Evolutionary conservation across 2,888 invertebrate species (phyloP), one percentile per base, ranked within the genome.

Genomic region (Protodeltote pygarga): DNA sequence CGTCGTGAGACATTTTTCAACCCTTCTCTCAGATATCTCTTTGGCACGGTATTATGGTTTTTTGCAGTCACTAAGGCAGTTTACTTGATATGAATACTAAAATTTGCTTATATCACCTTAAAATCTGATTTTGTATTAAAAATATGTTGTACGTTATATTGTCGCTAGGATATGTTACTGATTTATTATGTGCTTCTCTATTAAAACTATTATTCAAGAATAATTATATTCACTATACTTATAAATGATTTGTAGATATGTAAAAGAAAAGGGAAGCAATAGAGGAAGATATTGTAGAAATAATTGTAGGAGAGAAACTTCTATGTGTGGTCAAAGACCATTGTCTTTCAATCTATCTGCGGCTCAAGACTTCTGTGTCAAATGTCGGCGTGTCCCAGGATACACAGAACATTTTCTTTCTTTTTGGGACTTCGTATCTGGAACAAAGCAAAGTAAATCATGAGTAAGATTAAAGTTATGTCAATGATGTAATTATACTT

Each of bases 1-100:
- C 90, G 10, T 85, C 91, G 83, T 92, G 87, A 59, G 92, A 88
- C 92, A 92, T 92, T 58, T 71, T 75, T 38, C 32, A 58, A 25
- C 63, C 48, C 48, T 33, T 42, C 48, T 20, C 23, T 50, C 15
- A 38, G 33, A 41, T 38, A 25, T 49, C 20, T 71, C 68, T 69
- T 73, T 77, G 70, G 72, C 75, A 78, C 70, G 37, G 33, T 57
- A 41, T 55, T 45, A 42, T 11, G 19, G 19, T 39, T 13, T 8
- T 8, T 33, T 25, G 5, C 44, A 55, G 16, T 64, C 54, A 51
- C 65, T 75, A 78, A 77, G 73, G 75, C 76, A 74, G 60, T 48
- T 41, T 42, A 41, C 32, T 68, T 73, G 77, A 79, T 80, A 77
- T 79, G 75, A 55, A 63, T 61, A 35, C 51, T 49, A 47, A 68